Evolutionary conservation across 2,113 vertebrate species (phyloP), one percentile per base, ranked within the genome.

Genomic region (Sinocyclocheilus maitianheensis): DNA sequence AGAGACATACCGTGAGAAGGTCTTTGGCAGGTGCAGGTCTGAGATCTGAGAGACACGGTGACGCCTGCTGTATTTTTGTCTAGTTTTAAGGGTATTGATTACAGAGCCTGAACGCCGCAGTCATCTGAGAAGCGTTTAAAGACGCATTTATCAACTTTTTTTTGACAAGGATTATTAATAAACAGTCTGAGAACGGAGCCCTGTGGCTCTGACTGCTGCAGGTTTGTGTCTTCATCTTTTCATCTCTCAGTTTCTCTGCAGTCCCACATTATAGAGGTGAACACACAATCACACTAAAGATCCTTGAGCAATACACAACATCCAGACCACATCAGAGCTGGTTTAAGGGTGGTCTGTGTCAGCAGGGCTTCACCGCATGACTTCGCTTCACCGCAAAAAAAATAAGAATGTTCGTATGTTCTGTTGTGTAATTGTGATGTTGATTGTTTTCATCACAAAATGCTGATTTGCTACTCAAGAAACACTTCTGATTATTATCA

Each of bases 121-220:
- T 92, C 91, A 92, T 93, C 89, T 43, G 77, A 80, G 90, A 86
- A 89, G 92, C 90, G 90, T 92, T 93, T 87, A 90, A 93, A 92
- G 93, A 92, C 81, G 67, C 93, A 93, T 94, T 94, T 93, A 93
- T 94, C 93, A 94, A 93, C 85, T 71, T 89, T 91, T 89, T 91
- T 93, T 94, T 94, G 94, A 93, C 94, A 93, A 93, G 89, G 89
- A 92, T 94, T 92, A 94, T 94, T 91, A 94, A 94, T 94, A 92
- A 92, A 89, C 92, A 89, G 92, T 94, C 91, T 93, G 26, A 55
- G 75, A 53, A 37, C 20, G 9, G 69, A 72, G 69, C 71, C 71
- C 91, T 92, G 90, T 89, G 89, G 93, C 90, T 92, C 91, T 91
- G 90, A 91, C 88, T 90, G 88, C 53, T 26, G 86, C 87, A 88